Conservation (phyloP, 2,797 vertebrate species). For the Coluber constrictor region DNA sequence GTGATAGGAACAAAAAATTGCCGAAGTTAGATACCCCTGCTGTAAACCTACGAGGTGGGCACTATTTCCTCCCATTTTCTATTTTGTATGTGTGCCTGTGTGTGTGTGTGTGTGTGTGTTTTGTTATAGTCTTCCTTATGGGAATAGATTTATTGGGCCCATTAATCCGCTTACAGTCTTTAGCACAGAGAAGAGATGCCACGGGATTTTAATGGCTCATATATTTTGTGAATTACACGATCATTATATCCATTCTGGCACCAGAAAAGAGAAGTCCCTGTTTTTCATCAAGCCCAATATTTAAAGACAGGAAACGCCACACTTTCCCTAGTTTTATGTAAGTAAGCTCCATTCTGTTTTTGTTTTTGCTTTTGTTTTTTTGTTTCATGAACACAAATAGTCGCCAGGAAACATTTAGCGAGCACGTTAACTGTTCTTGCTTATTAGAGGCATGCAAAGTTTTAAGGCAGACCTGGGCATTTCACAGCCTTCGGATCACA, state of each 20-base stretch:
- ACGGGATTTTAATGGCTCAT: conserved; percentile 54
- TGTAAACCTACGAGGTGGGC: conserved; percentile 53
- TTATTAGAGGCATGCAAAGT: not conserved
- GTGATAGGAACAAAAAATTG: not conserved
- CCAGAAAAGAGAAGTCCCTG: not conserved
- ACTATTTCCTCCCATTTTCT: conserved; percentile 42
- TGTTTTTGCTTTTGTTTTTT: not conserved
- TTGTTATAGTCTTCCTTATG: conserved; percentile 53
- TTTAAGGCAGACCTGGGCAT: not conserved
- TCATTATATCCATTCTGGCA: conserved; percentile 45
- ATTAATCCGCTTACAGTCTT: conserved; percentile 63
- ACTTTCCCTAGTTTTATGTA: conserved; percentile 46
- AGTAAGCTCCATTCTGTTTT: not conserved
- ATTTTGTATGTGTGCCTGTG: conserved; percentile 1
- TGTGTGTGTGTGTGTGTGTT: not conserved
- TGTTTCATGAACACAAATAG: not conserved
- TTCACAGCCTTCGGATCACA: not conserved
- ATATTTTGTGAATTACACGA: conserved; percentile 57
- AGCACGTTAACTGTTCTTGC: no score
- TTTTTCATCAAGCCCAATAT: conserved; percentile 36
- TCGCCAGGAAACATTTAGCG: not conserved
- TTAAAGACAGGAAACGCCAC: conserved; percentile 36
- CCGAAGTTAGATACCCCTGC: not conserved
- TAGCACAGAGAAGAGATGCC: conserved; percentile 59
- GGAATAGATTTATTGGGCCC: conserved; percentile 64